Base-by-base conservation (phyloP, 2,797 vertebrate genomes). In the Urophycis tenuis region DNA sequence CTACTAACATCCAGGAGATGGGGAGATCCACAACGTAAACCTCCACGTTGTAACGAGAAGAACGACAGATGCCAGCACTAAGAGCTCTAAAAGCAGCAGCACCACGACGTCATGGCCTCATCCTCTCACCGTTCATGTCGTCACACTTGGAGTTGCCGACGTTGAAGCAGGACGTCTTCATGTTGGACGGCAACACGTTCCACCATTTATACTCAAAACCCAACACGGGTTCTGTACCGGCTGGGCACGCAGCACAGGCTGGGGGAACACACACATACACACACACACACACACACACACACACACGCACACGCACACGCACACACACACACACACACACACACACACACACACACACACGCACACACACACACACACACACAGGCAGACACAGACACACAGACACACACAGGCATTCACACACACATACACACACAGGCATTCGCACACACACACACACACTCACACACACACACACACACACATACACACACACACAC, bases 121-220 rank as follows among this genome's bases (percentile, higher is more conserved):
- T 1, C 53, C 11, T 11, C 95, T 96, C 86, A 98, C 98, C 98
- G 0, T 96, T 99, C 96, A 97, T 97, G 80, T 94, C 92, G 11
- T 99, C 96, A 19, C 97, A 99, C 81, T 97, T 99, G 0, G 95
- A 95, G 89, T 99, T 99, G 77, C 95, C 96, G 2, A 98, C 95
- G 12, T 98, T 99, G 89, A 99, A 99, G 85, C 97, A 99, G 77
- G 96, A 98, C 0, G 96, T 97, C 91, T 97, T 98, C 96, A 99
- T 98, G 87, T 97, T 98, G 83, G 86, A 75, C 0, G 98, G 97
- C 71, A 99, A 90, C n/a, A 96, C 90, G 75, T 99, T 99, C 98
- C 98, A 99, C 98, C 97, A 99, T 87, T 97, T 98, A 80, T 96
- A 99, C 84, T 98, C 95, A 87, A 96, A 97, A 1, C 95, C 98